phyloP scores from a whole-genome alignment of 1,140 invertebrate genomes.

The Musca domestica region DNA sequence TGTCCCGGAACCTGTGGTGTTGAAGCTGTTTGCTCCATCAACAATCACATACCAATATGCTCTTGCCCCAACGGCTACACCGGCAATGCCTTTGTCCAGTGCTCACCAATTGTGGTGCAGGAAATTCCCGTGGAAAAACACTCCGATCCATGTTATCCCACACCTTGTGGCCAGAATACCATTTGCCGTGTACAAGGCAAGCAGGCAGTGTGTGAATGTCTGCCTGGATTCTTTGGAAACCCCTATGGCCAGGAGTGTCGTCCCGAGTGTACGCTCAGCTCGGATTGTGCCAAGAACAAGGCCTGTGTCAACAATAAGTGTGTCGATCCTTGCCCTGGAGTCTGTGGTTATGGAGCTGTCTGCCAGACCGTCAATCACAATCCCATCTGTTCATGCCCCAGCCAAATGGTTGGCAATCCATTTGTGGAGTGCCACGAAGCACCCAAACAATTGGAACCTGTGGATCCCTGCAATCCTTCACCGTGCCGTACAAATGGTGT shows the following conservation, averaged over 20 bases:
- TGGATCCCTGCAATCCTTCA: constrained; percentile 76
- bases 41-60: constrained; percentile 68
- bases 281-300: constrained; percentile 72
- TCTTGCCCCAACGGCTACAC: constrained; percentile 62
- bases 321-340: constrained; percentile 76
- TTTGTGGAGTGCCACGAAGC: constrained; percentile 66
- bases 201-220: constrained; percentile 66
- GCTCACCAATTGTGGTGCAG: constrained; percentile 32
- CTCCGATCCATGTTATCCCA: constrained; percentile 67
- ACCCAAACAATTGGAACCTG: constrained; percentile 43
- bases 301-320: constrained; percentile 80
- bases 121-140: constrained; percentile 55
- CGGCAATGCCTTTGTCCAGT: constrained; percentile 72
- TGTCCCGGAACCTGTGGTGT: constrained; percentile 61
- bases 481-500: constrained; percentile 78
- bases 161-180: constrained; percentile 72
- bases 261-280: constrained; percentile 76
- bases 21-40: constrained; percentile 64
- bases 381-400: constrained; percentile 71
- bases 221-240: constrained; percentile 75
- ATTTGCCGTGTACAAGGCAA: constrained; percentile 62
- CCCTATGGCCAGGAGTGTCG: constrained; percentile 70
- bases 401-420: constrained; percentile 66
- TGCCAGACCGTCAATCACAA: constrained; percentile 72
- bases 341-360: constrained; percentile 60